These are phyloP conservation scores for Mus pahari DNA, from an alignment of 2,113 vertebrate species.

Conservation along the genomic window DNA sequence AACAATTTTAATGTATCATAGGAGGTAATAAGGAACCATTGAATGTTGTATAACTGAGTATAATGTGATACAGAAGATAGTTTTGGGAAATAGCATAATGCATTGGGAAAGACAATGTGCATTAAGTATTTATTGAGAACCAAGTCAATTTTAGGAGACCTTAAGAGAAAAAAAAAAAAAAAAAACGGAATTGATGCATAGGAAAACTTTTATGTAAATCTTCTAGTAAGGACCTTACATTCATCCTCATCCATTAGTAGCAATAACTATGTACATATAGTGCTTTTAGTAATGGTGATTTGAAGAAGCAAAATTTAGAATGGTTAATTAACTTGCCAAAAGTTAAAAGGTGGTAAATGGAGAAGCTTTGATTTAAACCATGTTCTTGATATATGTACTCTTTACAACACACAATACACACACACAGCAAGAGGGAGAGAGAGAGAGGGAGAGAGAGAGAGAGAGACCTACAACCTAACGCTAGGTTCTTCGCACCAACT, in stretches of 20 bases:
- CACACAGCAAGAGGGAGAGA: background rate
- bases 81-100: background rate
- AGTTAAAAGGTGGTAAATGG: background rate
- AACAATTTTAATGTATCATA: background rate
- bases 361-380: slow-evolving; percentile 17
- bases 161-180: background rate
- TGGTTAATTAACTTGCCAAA: slow-evolving; percentile 23
- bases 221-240: slow-evolving; percentile 31
- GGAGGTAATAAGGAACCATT: background rate
- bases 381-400: background rate
- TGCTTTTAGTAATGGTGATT: background rate
- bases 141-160: background rate
- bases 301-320: slow-evolving; percentile 26
- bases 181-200: background rate
- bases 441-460: background rate
- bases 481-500: background rate
- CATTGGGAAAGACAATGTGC: background rate
- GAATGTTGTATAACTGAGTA: background rate
- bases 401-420: background rate
- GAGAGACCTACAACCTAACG: background rate
- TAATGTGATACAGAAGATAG: background rate
- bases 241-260: slow-evolving; percentile 10
- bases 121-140: slow-evolving; percentile 30
- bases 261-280: background rate
- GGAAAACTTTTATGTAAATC: background rate